Evolutionary conservation across 2,797 vertebrate species (phyloP).

Genomic region (Nyctalus aviator): DNA sequence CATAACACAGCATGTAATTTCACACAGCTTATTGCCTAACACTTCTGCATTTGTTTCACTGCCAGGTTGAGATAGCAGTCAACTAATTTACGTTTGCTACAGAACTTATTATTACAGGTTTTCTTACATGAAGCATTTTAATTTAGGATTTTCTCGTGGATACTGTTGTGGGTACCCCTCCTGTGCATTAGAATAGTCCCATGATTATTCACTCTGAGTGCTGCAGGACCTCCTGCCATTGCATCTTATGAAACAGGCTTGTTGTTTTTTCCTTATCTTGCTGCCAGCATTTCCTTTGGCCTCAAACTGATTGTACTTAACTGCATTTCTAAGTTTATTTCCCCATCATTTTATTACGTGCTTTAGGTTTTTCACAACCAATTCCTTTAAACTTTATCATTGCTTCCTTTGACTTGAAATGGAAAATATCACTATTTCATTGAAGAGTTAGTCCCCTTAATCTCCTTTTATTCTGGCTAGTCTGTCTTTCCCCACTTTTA

Average conservation of each 20-base stretch:
- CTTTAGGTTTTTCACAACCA: background rate
- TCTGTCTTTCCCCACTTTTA: background rate
- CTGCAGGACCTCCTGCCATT: background rate
- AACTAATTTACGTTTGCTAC: background rate
- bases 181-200: background rate
- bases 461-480: background rate
- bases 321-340: background rate
- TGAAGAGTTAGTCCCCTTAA: background rate
- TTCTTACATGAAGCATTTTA: constrained; percentile 54
- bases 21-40: background rate
- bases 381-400: background rate
- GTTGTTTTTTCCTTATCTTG: background rate
- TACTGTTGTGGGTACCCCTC: background rate
- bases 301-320: background rate
- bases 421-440: background rate
- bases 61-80: background rate
- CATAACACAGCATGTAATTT: constrained; percentile 55
- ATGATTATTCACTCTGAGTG: background rate
- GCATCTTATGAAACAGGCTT: background rate
- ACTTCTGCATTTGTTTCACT: constrained; percentile 29
- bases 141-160: constrained; percentile 41
- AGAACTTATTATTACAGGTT: constrained; percentile 30
- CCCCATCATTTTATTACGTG: background rate
- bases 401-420: background rate
- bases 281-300: background rate